These are phyloP conservation scores for Dryocosmus kuriphilus DNA, from an alignment of 2,888 invertebrate species.

Conservation along the genomic window DNA sequence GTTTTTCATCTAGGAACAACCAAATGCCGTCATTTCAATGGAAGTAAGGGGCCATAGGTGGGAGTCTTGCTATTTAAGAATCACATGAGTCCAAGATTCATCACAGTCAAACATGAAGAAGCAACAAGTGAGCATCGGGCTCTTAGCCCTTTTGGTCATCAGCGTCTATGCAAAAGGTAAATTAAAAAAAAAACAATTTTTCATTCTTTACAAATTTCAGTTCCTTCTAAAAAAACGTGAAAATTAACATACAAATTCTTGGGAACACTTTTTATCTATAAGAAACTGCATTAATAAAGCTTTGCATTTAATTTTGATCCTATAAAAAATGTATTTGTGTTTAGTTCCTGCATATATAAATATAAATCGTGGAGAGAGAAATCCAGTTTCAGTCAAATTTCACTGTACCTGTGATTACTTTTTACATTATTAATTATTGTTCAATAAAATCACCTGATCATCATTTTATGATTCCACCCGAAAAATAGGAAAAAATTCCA, in stretches of 20 bases:
- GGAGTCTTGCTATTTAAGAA: constrained; percentile 36
- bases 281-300: not conserved
- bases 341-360: no score
- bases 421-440: no score
- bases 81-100: constrained; percentile 23
- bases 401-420: no score
- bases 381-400: no score
- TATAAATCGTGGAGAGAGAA: no score
- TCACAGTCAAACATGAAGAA: constrained; percentile 23
- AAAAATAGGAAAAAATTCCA: not conserved
- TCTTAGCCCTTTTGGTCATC: constrained; percentile 23
- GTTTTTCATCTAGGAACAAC: constrained; percentile 22
- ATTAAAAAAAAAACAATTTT: not conserved
- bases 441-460: not conserved
- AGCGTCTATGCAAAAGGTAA: constrained; percentile 16
- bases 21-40: constrained; percentile 38
- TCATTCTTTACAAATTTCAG: no score
- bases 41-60: constrained; percentile 25
- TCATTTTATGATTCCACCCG: not conserved
- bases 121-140: constrained; percentile 14
- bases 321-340: not conserved
- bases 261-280: not conserved
- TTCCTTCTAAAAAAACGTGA: not conserved
- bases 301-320: not conserved
- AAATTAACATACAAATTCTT: not conserved